Percentiles rank a stretch among this genome's conserved stretches.
Evolutionary conservation across 2,888 invertebrate species (phyloP).

Genomic region (Gymnoscelis rufifasciata): DNA sequence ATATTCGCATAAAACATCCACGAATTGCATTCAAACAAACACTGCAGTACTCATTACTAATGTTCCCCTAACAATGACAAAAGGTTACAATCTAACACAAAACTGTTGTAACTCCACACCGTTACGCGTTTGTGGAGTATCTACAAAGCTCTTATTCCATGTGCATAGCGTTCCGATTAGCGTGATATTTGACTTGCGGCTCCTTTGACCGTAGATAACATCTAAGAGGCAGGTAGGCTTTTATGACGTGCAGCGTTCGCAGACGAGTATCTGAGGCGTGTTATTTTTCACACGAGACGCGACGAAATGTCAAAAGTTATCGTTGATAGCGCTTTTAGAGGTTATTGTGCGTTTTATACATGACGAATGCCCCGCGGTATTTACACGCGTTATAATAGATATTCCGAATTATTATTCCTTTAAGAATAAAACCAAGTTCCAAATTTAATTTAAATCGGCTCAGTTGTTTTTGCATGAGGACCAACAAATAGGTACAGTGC

Average conservation of each 20-base stretch:
- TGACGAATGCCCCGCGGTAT: too few species aligned
- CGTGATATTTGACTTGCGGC: constrained; percentile 48
- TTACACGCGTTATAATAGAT: too few species aligned
- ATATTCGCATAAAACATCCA: neutral
- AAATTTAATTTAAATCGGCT: too few species aligned
- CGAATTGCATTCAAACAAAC: neutral
- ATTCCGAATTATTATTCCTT: too few species aligned
- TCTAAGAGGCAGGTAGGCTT: constrained; percentile 74
- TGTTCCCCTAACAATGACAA: constrained; percentile 65
- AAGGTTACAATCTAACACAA: constrained; percentile 67
- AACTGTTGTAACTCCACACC: constrained; percentile 74
- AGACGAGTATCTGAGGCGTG: constrained; percentile 44
- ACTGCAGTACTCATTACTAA: constrained; percentile 39
- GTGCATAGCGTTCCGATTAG: constrained; percentile 31
- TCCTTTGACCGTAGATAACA: constrained; percentile 74
- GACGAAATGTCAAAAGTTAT: constrained; percentile 22
- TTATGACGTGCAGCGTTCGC: constrained; percentile 51
- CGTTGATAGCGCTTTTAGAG: constrained; percentile 3
- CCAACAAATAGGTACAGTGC: too few species aligned
- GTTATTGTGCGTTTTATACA: neutral
- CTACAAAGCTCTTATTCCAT: constrained; percentile 30
- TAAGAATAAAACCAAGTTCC: too few species aligned
- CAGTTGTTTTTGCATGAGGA: too few species aligned
- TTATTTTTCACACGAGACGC: constrained; percentile 56
- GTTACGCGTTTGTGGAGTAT: constrained; percentile 50